phyloP scores from a whole-genome alignment of 2,113 vertebrate genomes.

The Microtus oregoni region DNA sequence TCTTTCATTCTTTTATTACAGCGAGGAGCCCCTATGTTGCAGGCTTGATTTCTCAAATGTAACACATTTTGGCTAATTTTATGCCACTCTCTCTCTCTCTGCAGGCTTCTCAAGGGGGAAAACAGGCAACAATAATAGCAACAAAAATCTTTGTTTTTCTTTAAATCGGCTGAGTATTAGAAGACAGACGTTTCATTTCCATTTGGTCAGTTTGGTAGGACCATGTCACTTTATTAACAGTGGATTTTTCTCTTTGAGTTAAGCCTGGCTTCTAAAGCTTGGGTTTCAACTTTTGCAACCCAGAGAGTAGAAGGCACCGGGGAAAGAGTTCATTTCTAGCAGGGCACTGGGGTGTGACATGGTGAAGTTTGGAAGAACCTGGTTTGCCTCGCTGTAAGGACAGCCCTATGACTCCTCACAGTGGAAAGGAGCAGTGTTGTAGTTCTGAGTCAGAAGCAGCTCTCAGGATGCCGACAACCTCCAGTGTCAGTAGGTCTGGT shows the following conservation, averaged over 20 bases:
- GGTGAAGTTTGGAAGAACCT: background rate
- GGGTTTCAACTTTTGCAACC: background rate
- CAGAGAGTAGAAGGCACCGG: slow-evolving; percentile 14
- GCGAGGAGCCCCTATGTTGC: slow-evolving; percentile 13
- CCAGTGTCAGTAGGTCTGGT: background rate
- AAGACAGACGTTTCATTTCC: slow-evolving; percentile 52
- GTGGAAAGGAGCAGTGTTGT: background rate
- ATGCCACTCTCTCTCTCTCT: background rate
- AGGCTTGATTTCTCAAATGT: slow-evolving; percentile 47
- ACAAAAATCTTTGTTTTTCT: slow-evolving; percentile 53
- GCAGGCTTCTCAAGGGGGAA: background rate
- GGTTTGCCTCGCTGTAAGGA: slow-evolving; percentile 17
- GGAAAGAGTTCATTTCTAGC: slow-evolving; percentile 51
- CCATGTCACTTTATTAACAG: slow-evolving; percentile 14
- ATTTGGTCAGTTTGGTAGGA: slow-evolving; percentile 41
- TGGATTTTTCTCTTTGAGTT: slow-evolving; percentile 9
- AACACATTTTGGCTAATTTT: slow-evolving; percentile 52
- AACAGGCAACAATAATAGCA: background rate
- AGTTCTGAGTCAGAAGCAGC: background rate
- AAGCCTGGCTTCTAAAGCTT: slow-evolving; percentile 12
- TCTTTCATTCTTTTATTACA: slow-evolving; percentile 52
- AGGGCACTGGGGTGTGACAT: background rate
- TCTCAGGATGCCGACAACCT: background rate
- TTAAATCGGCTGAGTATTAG: slow-evolving; percentile 51
- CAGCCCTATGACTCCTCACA: slow-evolving; percentile 42